Percentiles rank a stretch among this genome's conserved stretches.
These are phyloP conservation scores for Vulpes ferrilata DNA, from an alignment of 2,113 vertebrate species.

Conservation along the genomic window DNA sequence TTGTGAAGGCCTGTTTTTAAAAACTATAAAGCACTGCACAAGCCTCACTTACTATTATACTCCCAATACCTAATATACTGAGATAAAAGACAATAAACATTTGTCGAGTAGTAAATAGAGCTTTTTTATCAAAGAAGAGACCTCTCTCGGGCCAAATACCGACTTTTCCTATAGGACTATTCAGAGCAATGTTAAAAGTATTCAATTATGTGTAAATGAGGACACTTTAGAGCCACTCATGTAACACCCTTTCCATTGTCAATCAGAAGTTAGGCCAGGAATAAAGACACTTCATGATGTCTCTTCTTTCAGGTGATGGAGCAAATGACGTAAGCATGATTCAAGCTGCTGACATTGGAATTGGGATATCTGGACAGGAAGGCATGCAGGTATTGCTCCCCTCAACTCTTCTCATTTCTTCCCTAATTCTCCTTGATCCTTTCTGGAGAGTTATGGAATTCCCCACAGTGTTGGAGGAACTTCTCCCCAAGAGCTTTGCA, in stretches of 20 bases:
- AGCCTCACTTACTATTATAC: not conserved
- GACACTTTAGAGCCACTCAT: not conserved
- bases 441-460: not conserved
- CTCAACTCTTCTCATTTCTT: not conserved
- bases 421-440: not conserved
- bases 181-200: conserved; percentile 2
- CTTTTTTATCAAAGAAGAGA: not conserved
- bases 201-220: not conserved
- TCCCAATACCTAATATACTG: not conserved
- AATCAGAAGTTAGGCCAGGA: not conserved
- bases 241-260: not conserved
- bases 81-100: not conserved
- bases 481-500: not conserved
- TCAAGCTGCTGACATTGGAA: conserved; percentile 95
- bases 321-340: conserved; percentile 99
- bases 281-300: not conserved
- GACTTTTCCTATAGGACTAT: not conserved
- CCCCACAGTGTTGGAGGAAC: not conserved
- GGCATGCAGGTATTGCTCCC: conserved; percentile 94
- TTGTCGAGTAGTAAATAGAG: not conserved
- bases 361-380: conserved; percentile 97
- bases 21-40: not conserved
- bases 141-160: not conserved
- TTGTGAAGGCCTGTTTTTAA: not conserved
- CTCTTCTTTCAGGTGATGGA: conserved; percentile 92